These are phyloP conservation scores for Discoglossus pictus DNA, from an alignment of 2,797 vertebrate species.

Conservation along the genomic window DNA sequence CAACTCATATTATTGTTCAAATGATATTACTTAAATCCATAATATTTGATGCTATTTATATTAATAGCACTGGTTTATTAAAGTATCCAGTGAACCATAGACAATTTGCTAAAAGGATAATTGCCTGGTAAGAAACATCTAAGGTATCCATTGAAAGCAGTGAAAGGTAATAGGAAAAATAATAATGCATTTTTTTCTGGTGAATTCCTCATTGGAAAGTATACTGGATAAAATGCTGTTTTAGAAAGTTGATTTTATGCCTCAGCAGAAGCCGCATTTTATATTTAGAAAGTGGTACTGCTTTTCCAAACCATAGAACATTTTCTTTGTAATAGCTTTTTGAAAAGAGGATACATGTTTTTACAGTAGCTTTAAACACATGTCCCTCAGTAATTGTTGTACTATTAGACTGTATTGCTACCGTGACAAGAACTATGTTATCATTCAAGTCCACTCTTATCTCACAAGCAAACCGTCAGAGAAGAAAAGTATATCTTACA, in stretches of 20 bases:
- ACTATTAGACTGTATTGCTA: constrained; percentile 50
- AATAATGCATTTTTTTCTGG: neutral
- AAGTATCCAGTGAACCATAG: constrained; percentile 16
- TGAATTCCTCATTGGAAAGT: neutral
- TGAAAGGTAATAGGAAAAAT: constrained; percentile 14
- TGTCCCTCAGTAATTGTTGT: constrained; percentile 51
- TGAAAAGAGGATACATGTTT: neutral
- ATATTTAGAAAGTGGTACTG: constrained; percentile 4
- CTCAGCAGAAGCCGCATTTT: constrained; percentile 27
- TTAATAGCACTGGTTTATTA: constrained; percentile 35
- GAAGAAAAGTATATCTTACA: constrained; percentile 34
- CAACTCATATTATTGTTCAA: neutral
- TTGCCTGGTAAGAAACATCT: constrained; percentile 20
- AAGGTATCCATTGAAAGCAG: neutral
- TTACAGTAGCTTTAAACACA: constrained; percentile 34
- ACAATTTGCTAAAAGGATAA: constrained; percentile 38
- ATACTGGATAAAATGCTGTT: constrained; percentile 3
- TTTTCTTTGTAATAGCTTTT: constrained; percentile 19
- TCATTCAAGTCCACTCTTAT: neutral
- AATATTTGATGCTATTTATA: constrained; percentile 9
- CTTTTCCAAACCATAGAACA: neutral
- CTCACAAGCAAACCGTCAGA: constrained; percentile 29
- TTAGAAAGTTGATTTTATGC: constrained; percentile 30
- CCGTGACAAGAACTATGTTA: constrained; percentile 25
- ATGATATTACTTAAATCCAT: constrained; percentile 1